Conservation (phyloP, 2,888 invertebrate species). For the Ptychoptera contaminata region DNA sequence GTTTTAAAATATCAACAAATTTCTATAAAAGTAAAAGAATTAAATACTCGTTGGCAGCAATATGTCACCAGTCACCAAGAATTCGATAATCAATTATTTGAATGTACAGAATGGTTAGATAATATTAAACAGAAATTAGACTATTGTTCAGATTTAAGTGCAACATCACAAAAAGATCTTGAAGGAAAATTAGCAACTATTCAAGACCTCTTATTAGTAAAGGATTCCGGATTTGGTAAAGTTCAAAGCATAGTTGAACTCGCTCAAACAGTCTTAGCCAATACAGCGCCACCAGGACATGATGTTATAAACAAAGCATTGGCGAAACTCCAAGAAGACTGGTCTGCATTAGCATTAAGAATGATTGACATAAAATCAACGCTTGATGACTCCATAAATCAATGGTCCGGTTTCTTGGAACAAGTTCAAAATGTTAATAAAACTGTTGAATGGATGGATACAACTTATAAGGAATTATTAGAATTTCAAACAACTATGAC, state of each 20-base stretch:
- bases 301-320: slow-evolving; percentile 71
- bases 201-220: slow-evolving; percentile 74
- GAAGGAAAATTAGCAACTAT: slow-evolving; percentile 70
- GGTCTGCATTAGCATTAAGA: slow-evolving; percentile 72
- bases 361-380: slow-evolving; percentile 83
- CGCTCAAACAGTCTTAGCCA: slow-evolving; percentile 79
- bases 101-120: slow-evolving; percentile 71
- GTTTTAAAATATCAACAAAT: slow-evolving; percentile 83
- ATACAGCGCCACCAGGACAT: slow-evolving; percentile 80
- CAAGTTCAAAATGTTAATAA: slow-evolving; percentile 75
- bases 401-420: slow-evolving; percentile 81
- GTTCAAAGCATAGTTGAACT: slow-evolving; percentile 79
- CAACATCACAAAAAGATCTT: slow-evolving; percentile 69
- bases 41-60: slow-evolving; percentile 82
- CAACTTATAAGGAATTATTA: slow-evolving; percentile 53
- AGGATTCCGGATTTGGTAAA: slow-evolving; percentile 83
- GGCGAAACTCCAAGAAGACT: slow-evolving; percentile 71
- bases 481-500: slow-evolving; percentile 66
- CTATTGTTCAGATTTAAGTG: slow-evolving; percentile 69
- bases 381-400: slow-evolving; percentile 75
- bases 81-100: slow-evolving; percentile 62
- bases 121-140: slow-evolving; percentile 69
- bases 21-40: slow-evolving; percentile 78
- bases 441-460: slow-evolving; percentile 62
- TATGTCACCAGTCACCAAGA: slow-evolving; percentile 80